Evolutionary conservation across 2,113 vertebrate genomes (phyloP).

Genomic region (Falco punctatus): DNA sequence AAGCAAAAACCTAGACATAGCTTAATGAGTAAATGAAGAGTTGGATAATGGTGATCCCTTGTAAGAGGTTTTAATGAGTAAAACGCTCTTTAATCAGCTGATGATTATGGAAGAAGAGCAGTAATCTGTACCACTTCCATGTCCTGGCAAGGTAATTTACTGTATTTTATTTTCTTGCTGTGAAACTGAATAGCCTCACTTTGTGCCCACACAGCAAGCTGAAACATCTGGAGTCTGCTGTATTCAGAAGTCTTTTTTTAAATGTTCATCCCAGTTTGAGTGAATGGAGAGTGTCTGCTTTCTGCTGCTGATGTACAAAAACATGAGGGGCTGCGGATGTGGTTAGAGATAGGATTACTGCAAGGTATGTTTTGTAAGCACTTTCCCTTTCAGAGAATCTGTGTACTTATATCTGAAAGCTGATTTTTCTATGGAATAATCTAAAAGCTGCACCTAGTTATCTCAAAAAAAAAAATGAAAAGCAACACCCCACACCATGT

Average conservation of each 20-base stretch:
- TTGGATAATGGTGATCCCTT: conserved; percentile 3
- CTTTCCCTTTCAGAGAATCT: neutral
- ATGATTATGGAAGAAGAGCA: conserved; percentile 1
- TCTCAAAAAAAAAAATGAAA: neutral
- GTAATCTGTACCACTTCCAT: conserved; percentile 45
- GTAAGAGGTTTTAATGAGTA: conserved; percentile 49
- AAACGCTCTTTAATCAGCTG: conserved; percentile 57
- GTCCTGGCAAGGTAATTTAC: conserved; percentile 39
- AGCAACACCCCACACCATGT: neutral
- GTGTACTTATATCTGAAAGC: neutral
- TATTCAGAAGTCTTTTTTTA: neutral
- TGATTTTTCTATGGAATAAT: neutral
- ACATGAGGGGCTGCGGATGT: too few relatives aligned
- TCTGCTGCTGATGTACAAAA: neutral
- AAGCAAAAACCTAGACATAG: conserved; percentile 10
- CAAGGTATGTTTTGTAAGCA: neutral
- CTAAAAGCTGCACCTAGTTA: neutral
- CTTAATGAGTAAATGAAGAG: conserved; percentile 52
- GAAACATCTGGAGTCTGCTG: conserved; percentile 53
- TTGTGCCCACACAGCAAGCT: conserved; percentile 3
- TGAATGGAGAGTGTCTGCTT: neutral
- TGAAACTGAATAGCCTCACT: conserved; percentile 8
- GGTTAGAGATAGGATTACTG: neutral
- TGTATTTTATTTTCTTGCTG: conserved; percentile 41
- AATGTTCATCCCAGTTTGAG: neutral